A percentile compares a stretch with the other conserved stretches of the same genome.
phyloP scores from a whole-genome alignment of 2,888 invertebrate genomes.

The Odontomyia ornata region DNA sequence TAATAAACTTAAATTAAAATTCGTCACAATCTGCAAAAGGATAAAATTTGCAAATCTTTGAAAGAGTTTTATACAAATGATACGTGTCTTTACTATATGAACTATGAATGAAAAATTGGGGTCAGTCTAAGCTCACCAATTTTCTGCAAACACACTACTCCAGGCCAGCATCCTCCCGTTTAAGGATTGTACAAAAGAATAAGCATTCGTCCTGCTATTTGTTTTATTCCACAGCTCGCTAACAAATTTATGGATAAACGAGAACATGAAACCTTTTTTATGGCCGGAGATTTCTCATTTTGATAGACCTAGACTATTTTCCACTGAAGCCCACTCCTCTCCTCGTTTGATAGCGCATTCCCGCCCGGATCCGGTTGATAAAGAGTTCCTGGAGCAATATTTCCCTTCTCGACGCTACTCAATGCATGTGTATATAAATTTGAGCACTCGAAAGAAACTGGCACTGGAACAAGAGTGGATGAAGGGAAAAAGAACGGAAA shows the following conservation, averaged over 20 bases:
- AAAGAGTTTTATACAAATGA: too few relatives aligned
- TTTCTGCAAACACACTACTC: too few relatives aligned
- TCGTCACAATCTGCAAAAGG: too few relatives aligned
- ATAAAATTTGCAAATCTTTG: too few relatives aligned
- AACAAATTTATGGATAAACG: slow-evolving; percentile 46
- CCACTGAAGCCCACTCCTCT: background rate
- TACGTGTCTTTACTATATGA: too few relatives aligned
- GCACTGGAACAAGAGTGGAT: background rate
- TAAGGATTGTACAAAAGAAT: background rate
- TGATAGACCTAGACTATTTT: slow-evolving; percentile 39
- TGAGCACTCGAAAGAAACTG: background rate
- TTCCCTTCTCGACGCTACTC: slow-evolving; percentile 4
- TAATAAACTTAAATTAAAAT: too few relatives aligned
- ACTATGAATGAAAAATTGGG: too few relatives aligned
- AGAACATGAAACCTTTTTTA: slow-evolving; percentile 45
- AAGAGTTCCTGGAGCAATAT: slow-evolving; percentile 19
- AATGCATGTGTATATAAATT: slow-evolving; percentile 22
- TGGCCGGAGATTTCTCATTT: slow-evolving; percentile 45
- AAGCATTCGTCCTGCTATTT: background rate
- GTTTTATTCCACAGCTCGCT: slow-evolving; percentile 30
- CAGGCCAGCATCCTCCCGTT: too few relatives aligned
- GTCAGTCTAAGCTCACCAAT: too few relatives aligned
- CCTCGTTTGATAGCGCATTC: background rate
- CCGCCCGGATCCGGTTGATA: slow-evolving; percentile 2
- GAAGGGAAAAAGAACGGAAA: slow-evolving; percentile 33